Percentiles rank a stretch among this genome's conserved stretches.
Evolutionary conservation across 2,888 invertebrate species (phyloP).

Genomic region (Escarpia spicata): DNA sequence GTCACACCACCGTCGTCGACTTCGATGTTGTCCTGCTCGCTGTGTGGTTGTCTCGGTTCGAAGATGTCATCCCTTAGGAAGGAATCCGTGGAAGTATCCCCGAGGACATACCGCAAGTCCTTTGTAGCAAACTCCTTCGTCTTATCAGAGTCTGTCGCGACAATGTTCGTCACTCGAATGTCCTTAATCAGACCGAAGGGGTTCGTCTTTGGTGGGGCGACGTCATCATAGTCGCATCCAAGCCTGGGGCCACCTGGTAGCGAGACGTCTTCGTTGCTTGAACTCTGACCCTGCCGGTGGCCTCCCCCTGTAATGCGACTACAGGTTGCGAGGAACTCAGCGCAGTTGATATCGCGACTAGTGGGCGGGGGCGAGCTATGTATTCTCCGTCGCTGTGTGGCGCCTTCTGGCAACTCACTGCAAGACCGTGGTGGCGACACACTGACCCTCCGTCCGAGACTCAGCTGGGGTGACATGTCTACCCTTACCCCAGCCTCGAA

Average conservation of each 20-base stretch:
- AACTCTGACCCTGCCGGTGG: neutral
- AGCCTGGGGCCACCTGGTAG: neutral
- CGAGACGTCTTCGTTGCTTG: neutral
- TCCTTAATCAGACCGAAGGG: constrained; percentile 62
- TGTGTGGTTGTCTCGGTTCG: neutral
- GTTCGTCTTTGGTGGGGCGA: constrained; percentile 27
- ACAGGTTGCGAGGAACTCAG: neutral
- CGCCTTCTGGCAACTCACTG: neutral
- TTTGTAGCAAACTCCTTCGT: constrained; percentile 51
- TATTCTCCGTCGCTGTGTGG: neutral
- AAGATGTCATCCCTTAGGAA: neutral
- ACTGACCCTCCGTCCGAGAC: neutral
- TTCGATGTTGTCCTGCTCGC: neutral
- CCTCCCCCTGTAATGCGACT: neutral
- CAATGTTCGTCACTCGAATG: constrained; percentile 61
- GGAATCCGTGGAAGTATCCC: constrained; percentile 31
- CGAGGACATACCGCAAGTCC: neutral
- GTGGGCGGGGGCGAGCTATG: constrained; percentile 23
- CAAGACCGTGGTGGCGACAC: neutral
- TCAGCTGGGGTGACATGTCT: neutral
- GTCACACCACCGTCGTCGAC: neutral
- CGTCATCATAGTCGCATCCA: neutral
- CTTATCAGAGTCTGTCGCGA: constrained; percentile 56
- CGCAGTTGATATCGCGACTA: neutral
- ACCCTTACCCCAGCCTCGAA: neutral